Evolutionary conservation across 2,888 invertebrate genomes (phyloP).

Genomic region (Trichopoda pennipes): DNA sequence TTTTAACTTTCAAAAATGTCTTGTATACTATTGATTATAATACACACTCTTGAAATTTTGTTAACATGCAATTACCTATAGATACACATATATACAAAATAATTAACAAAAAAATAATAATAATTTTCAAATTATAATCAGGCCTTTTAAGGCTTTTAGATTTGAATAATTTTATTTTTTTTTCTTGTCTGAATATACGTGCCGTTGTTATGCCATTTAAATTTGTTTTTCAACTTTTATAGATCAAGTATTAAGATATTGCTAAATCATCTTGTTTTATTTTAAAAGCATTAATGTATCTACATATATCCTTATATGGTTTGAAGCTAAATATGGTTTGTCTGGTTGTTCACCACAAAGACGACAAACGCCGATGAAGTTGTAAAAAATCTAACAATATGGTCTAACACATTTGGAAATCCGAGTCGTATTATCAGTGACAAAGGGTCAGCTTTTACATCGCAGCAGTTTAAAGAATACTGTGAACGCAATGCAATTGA

Average conservation of each 20-base stretch:
- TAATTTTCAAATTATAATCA: slow-evolving; percentile 49
- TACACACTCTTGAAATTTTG: slow-evolving; percentile 1
- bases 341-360: no score
- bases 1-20: slow-evolving; percentile 32
- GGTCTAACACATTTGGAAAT: no score
- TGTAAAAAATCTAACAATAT: no score
- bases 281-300: slow-evolving; percentile 26
- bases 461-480: no score
- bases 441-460: no score
- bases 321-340: slow-evolving; percentile 48
- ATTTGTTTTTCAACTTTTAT: slow-evolving; percentile 19
- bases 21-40: neutral
- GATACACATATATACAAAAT: slow-evolving; percentile 5
- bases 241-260: slow-evolving; percentile 45
- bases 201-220: neutral
- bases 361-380: no score
- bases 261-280: slow-evolving; percentile 16
- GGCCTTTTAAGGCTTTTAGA: slow-evolving; percentile 52
- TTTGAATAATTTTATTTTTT: slow-evolving; percentile 11
- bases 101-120: slow-evolving; percentile 14
- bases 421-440: no score
- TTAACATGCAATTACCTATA: neutral
- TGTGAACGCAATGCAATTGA: no score
- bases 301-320: slow-evolving; percentile 60
- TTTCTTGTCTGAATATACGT: neutral